Base-by-base conservation (phyloP, 2,797 vertebrate species). In the Neomorphus geoffroyi region DNA sequence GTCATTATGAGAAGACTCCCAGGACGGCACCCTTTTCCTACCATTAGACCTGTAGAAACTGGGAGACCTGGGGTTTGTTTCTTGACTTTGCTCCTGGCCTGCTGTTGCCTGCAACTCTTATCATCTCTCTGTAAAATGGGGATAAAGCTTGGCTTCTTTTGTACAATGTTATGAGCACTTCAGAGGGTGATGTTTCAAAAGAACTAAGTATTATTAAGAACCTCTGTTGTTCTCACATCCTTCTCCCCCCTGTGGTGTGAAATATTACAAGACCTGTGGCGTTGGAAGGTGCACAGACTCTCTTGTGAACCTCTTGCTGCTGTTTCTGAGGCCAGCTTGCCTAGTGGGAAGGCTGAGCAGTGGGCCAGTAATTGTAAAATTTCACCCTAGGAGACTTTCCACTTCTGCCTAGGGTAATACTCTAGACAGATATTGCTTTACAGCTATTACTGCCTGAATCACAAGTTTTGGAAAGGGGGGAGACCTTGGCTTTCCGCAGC, bases 301-400 rank as follows among this genome's bases (percentile, higher is more conserved):
- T 54, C 66, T 88, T 70, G 54, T 13, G 65, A 84, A 50, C 39
- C 39, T 45, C 28, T 51, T 3, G 9, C 89, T 62, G 85, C 84
- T 66, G 69, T 61, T 84, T 67, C 79, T 56, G 81, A 62, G 79
- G 54, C 30, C 46, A 65, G 48, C 24, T 66, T 54, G 37, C 81
- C 67, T 61, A 65, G 69, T 1, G 1, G 72, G 84, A 91, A 58
- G 10, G 10, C 3, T 5, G 39, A 94, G 54, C 50, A 75, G 41
- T 33, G 69, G 72, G 66, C 69, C 77, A 58, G 26, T 88, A 88
- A 93, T 66, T 86, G 53, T n/a, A 22, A 22, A 18, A 66, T 86
- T 93, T 91, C 87, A 83, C 77, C 53, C 73, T 56, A 53, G 82
- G 85, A 94, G 91, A 84, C 43, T 37, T 95, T 69, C 48, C 11